These are phyloP conservation scores for Lasioglossum lativentre DNA, from an alignment of 2,888 invertebrate species.

Conservation along the genomic window DNA sequence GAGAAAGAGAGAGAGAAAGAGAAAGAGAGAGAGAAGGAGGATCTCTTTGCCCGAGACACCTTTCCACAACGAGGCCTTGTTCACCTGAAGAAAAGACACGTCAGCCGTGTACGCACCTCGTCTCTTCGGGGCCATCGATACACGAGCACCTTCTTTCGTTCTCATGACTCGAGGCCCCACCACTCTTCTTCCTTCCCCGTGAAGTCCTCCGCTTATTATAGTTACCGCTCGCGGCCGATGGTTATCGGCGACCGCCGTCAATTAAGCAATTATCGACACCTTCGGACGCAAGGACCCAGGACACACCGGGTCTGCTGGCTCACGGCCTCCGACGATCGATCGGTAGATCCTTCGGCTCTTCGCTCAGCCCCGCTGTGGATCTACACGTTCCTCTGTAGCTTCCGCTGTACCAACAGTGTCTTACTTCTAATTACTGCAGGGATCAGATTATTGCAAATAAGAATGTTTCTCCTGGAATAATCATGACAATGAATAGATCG, in stretches of 20 bases:
- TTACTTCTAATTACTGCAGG: background rate
- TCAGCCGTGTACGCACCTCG: conserved; percentile 75
- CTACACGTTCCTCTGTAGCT: background rate
- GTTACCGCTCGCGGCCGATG: conserved; percentile 71
- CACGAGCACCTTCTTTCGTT: conserved; percentile 51
- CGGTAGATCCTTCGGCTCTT: conserved; percentile 10
- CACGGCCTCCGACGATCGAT: conserved; percentile 53
- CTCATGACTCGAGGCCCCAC: conserved; percentile 36
- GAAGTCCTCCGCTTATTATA: conserved; percentile 65
- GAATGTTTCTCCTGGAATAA: background rate
- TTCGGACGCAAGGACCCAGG: conserved; percentile 46
- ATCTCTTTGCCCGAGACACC: conserved; percentile 73
- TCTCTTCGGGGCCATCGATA: conserved; percentile 74
- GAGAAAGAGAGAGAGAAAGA: conserved; percentile 24
- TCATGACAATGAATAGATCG: no score
- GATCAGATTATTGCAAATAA: background rate
- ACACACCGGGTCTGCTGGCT: conserved; percentile 52
- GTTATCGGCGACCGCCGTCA: conserved; percentile 73
- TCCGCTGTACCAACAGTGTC: background rate
- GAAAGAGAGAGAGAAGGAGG: conserved; percentile 38
- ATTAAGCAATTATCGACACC: conserved; percentile 77
- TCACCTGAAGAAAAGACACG: conserved; percentile 77
- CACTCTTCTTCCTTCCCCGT: conserved; percentile 2
- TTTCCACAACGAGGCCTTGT: conserved; percentile 78
- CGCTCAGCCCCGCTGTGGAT: background rate